phyloP scores from a whole-genome alignment of 1,140 invertebrate species.

The Saccostrea glomerata region DNA sequence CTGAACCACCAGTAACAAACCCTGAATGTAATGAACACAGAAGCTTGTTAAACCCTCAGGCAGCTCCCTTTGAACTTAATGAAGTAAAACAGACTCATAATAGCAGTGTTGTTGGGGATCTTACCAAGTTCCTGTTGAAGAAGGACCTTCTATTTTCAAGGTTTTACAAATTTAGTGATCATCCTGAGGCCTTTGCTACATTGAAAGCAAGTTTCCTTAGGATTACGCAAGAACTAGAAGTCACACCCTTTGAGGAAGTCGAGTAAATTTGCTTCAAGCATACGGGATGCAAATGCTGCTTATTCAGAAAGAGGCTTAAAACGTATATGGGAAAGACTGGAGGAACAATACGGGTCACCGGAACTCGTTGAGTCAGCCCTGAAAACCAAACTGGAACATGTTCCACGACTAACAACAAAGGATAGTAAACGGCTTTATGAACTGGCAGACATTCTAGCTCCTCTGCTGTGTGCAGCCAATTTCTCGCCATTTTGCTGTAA shows the following conservation, averaged over 20 bases:
- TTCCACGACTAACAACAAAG: slow-evolving; percentile 51
- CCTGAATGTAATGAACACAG: not conserved
- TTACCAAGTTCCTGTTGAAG: slow-evolving; percentile 32
- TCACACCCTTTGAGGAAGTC: slow-evolving; percentile 54
- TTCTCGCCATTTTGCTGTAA: too few species aligned
- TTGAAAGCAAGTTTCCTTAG: slow-evolving; percentile 34
- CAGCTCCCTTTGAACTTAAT: not conserved
- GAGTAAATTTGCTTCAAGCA: slow-evolving; percentile 45
- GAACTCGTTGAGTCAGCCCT: slow-evolving; percentile 47
- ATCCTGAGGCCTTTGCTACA: not conserved
- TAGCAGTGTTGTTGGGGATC: not conserved
- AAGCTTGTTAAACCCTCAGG: not conserved
- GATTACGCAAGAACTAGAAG: slow-evolving; percentile 38
- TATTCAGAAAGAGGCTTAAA: slow-evolving; percentile 31
- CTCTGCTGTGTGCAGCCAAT: too few species aligned
- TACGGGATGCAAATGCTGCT: slow-evolving; percentile 39
- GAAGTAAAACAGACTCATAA: not conserved
- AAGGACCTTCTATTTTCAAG: slow-evolving; percentile 37
- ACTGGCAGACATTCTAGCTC: slow-evolving; percentile 49
- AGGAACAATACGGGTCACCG: slow-evolving; percentile 57
- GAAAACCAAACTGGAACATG: slow-evolving; percentile 41
- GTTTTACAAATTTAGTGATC: slow-evolving; percentile 10
- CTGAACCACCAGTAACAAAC: not conserved
- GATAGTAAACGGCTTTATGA: slow-evolving; percentile 57
- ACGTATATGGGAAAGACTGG: slow-evolving; percentile 47